A percentile compares a stretch with the other conserved stretches of the same genome.
phyloP scores from a whole-genome alignment of 2,113 vertebrate species.

The Geococcyx californianus region DNA sequence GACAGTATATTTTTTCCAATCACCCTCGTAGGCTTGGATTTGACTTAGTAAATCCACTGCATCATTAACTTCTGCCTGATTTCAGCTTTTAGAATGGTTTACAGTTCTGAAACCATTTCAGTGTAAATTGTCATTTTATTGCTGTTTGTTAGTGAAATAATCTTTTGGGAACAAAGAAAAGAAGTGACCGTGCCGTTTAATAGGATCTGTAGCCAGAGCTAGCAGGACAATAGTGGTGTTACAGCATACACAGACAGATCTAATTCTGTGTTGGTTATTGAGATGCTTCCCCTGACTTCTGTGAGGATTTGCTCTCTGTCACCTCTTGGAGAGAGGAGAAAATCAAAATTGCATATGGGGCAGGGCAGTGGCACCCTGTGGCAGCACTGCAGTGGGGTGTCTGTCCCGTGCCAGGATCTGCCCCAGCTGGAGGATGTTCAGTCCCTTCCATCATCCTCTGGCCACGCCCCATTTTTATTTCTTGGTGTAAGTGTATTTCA shows the following conservation, averaged over 20 bases:
- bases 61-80: conserved; percentile 30
- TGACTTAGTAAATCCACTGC: conserved; percentile 30
- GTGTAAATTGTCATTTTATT: neutral
- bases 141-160: neutral
- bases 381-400: neutral
- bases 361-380: accelerated
- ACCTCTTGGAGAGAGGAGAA: neutral
- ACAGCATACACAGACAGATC: neutral
- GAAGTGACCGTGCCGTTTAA: neutral
- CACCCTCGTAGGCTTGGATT: neutral
- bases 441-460: neutral
- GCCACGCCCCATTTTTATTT: neutral
- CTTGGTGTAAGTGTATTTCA: neutral
- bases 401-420: neutral
- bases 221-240: accelerated
- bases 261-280: neutral
- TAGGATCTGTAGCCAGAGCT: neutral
- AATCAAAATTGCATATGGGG: accelerated
- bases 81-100: neutral
- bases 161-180: neutral
- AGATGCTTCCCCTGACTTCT: neutral
- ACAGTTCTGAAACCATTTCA: conserved; percentile 12
- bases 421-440: accelerated
- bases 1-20: neutral
- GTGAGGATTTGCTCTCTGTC: neutral